Evolutionary conservation across 2,113 vertebrate species (phyloP).

Genomic region (Saguinus midas): DNA sequence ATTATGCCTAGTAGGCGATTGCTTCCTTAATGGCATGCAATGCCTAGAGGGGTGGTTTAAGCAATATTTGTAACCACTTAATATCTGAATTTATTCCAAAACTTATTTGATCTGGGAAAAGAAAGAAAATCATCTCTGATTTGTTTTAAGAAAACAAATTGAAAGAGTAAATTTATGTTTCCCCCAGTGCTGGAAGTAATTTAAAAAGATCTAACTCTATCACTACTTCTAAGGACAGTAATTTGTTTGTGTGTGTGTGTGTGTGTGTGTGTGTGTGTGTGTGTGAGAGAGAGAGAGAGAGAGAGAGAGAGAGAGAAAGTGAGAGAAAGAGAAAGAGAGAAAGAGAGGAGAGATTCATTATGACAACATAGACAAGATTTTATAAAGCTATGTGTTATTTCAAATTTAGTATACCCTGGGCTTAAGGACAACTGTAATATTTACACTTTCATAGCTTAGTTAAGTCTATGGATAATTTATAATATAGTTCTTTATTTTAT

Average conservation of each 20-base stretch:
- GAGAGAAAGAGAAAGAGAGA: background rate
- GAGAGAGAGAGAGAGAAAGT: background rate
- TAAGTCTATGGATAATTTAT: constrained; percentile 37
- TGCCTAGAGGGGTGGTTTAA: background rate
- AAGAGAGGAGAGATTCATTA: background rate
- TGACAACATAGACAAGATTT: background rate
- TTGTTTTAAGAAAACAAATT: constrained; percentile 28
- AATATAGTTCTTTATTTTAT: constrained; percentile 1
- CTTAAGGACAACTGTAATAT: background rate
- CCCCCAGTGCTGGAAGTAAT: background rate
- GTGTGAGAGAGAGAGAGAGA: background rate
- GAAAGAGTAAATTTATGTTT: background rate
- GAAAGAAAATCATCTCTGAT: background rate
- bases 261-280: background rate
- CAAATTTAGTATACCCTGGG: background rate
- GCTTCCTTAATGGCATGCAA: background rate
- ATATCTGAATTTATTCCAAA: background rate
- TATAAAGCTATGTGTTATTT: constrained; percentile 2
- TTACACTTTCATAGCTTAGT: constrained; percentile 44
- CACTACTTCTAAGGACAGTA: background rate
- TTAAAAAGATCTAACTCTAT: background rate
- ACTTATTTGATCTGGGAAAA: background rate
- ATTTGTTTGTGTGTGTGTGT: background rate
- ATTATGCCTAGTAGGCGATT: background rate
- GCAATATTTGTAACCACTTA: background rate